Evolutionary conservation across 2,113 vertebrate species (phyloP), one percentile per base, ranked within the genome.

Genomic region (Neotragus moschatus): DNA sequence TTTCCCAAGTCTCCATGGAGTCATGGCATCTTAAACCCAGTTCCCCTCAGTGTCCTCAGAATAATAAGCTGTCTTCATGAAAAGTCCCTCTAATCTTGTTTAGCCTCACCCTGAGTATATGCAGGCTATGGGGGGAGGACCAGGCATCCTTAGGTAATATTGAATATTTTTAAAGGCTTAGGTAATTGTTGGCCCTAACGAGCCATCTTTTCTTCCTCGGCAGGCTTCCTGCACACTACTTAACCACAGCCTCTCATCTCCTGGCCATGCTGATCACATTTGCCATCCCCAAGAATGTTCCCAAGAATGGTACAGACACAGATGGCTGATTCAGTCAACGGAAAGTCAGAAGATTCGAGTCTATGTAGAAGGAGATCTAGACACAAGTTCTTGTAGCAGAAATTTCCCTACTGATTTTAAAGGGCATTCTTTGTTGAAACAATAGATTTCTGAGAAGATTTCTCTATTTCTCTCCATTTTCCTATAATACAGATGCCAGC

Each of bases 381-480:
- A 66, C 92, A 58, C 73, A 89, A 70, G 49, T 36, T 79, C 89
- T 73, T n/a, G 56, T 14, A 94, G 56, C 91, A 89, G 81, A 73
- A 70, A 45, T 98, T 97, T 96, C 93, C 81, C 60, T 86, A 30
- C 39, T 36, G 80, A 92, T 63, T 89, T 25, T 55, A 58, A 96
- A 96, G 45, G n/a, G 15, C 14, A 36, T 85, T 92, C 53, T 73
- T 23, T 95, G 90, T 75, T 94, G 95, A 66, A 94, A 90, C 81
- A 88, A 95, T 80, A 49, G 14, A 85, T 93, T 97, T 97, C 91
- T 8, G 30, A 82, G 63, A 94, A n/a, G 19, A 6, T 51, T 88
- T 96, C 84, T 58, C 30, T 97, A 94, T 98, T 97, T 94, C 36
- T 86, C 45, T 97, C 85, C 92, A 60, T 55, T 82, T 47, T 77